Base-by-base conservation (phyloP, 2,113 vertebrate genomes). In the Oryzias curvinotus region DNA sequence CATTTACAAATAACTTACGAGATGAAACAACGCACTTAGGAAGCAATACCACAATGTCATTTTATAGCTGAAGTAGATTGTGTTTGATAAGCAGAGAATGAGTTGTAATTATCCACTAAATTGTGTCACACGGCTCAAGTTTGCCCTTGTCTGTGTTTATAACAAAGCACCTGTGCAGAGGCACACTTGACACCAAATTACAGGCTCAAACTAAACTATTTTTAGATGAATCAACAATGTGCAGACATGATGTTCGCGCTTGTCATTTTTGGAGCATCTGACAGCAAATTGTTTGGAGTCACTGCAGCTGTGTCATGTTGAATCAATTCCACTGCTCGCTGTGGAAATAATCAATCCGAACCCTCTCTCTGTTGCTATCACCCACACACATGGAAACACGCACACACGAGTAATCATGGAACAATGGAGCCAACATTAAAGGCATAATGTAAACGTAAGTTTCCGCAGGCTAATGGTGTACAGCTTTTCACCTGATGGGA, bases 341-440 rank as follows among this genome's bases (percentile, higher is more conserved):
- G 68, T 75, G 82, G 74, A 75, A 81, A 77, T 67, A 81, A 91
- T 90, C 85, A 72, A 89, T 91, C 59, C 64, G 45, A 62, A 76
- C 57, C 76, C 65, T 71, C 65, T 81, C 62, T 68, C 73, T 62
- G 3, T 59, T 71, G 54, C 77, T 57, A 75, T 57, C 65, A 68
- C 68, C 65, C 75, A 75, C 48, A 14, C 69, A 48, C 41, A 56
- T 12, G 2, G 57, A 68, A 51, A 62, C 42, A 57, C 62, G 56
- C 26, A 23, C 26, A 49, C 48, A 41, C n/a, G 7, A 8, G 36
- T 7, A n/a, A 16, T 21, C 18, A 52, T 26, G 36, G 23, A 45
- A 30, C 23, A 5, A 49, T 36, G 63, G 17, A 36, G 36, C 7
- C 10, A 36, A 63, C 56, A 73, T 48, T 10, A n/a, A 49, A 52